Evolutionary conservation across 23 tunicate genomes (phyloP), one percentile per base, ranked within the genome.

Genomic region (Ciona savignyi): DNA sequence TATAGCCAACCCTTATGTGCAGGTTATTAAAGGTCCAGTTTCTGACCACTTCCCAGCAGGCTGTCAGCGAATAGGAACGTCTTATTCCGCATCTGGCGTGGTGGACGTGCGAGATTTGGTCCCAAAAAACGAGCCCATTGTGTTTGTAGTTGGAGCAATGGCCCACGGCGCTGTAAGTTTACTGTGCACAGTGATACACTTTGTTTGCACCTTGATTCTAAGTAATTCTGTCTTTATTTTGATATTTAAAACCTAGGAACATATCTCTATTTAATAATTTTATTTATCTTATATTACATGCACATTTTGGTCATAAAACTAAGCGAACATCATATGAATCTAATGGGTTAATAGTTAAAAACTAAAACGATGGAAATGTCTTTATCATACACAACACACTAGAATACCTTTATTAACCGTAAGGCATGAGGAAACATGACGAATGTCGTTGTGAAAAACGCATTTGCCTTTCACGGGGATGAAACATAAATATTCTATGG

Each of bases 11-110:
- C 20, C 61, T 11, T 11, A 49, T 20, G 15, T 49, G 61, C 20
- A 49, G 61, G 96, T 95, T 1, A 88, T 95, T 20, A 95, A 95
- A 80, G 81, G 86, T 29, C 99, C 99, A 28, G 96, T 95, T 29
- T 83, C 99, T 19, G 74, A 88, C 30, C 86, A 95, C 34, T 67
- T 95, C 22, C 99, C 99, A 27, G 82, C 99, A 30, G 99, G 99
- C 20, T 88, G 96, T 72, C 78, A 83, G 30, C 51, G 79, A 35
- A 80, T 90, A 33, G 85, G 95, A 26, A 80, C 93, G 23, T 79
- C 96, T 2, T 95, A 32, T 71, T 66, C 82, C 27, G 81, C 89
- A 21, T 78, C 77, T 11, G 76, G 70, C 24, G 60, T 95, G 2
- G 77, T 76, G 20, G 67, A 67, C 4, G 83, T 79, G 23, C 65